Percentiles rank a stretch among this genome's conserved stretches.
These are phyloP conservation scores for Saccostrea echinata DNA, from an alignment of 1,140 invertebrate species.

Conservation along the genomic window DNA sequence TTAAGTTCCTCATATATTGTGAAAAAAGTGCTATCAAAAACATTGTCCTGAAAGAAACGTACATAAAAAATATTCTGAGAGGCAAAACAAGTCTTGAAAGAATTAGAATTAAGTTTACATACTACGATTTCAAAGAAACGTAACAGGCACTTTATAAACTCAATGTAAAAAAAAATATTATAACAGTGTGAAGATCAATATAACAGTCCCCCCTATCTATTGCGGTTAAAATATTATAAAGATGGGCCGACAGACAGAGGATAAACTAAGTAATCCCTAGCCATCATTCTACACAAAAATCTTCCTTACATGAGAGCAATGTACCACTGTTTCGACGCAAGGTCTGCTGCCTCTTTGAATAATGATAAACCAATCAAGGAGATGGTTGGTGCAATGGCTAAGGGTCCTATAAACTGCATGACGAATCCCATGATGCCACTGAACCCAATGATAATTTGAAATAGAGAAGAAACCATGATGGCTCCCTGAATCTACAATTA, in stretches of 20 bases:
- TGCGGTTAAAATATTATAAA: too few species aligned
- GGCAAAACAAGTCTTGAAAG: too few species aligned
- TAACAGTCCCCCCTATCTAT: too few species aligned
- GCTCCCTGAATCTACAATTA: conserved; percentile 71
- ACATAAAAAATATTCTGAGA: neutral
- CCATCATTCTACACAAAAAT: neutral
- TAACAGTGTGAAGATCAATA: too few species aligned
- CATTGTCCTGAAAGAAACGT: conserved; percentile 86
- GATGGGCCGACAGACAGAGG: too few species aligned
- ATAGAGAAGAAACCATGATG: conserved; percentile 72
- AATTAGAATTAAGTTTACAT: too few species aligned
- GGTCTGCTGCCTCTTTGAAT: conserved; percentile 88
- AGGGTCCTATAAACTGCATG: conserved; percentile 87
- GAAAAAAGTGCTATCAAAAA: conserved; percentile 90
- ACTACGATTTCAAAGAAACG: too few species aligned
- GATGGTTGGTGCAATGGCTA: conserved; percentile 90
- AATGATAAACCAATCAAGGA: conserved; percentile 89
- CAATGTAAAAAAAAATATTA: too few species aligned
- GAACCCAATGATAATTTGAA: conserved; percentile 74
- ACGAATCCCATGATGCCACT: conserved; percentile 87
- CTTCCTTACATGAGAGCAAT: conserved; percentile 86
- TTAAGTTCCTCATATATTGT: conserved; percentile 88
- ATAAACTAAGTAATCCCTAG: too few species aligned
- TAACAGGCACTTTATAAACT: too few species aligned
- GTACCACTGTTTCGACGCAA: conserved; percentile 90